Evolutionary conservation across 1,140 invertebrate genomes (phyloP).

Genomic region (Drosophila busckii): DNA sequence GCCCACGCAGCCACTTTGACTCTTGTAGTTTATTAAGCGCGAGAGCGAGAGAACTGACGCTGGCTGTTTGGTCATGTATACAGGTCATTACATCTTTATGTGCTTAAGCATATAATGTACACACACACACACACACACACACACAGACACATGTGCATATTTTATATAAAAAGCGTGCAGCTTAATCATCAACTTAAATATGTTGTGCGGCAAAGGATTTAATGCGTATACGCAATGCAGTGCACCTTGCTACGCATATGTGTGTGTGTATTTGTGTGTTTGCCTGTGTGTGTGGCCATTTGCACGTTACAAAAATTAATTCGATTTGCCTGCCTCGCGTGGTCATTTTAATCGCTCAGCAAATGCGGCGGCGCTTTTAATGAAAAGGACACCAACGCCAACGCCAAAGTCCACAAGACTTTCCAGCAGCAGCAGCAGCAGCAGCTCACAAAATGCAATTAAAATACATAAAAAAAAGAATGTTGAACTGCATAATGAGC

Average conservation of each 20-base stretch:
- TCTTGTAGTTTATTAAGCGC: constrained; percentile 65
- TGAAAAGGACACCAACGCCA: constrained; percentile 48
- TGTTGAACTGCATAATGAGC: constrained; percentile 74
- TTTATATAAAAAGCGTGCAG: constrained; percentile 13
- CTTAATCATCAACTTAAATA: constrained; percentile 77
- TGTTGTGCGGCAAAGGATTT: constrained; percentile 72
- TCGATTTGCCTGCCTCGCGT: constrained; percentile 75
- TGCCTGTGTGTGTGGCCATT: constrained; percentile 49
- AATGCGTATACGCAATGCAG: constrained; percentile 28
- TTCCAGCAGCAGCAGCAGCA: constrained; percentile 24
- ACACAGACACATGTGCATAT: background rate
- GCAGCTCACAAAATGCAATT: constrained; percentile 62
- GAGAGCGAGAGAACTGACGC: constrained; percentile 11
- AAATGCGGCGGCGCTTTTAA: constrained; percentile 63
- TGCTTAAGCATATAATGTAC: constrained; percentile 67
- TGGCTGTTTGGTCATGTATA: constrained; percentile 22
- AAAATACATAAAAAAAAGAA: constrained; percentile 75
- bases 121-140: background rate
- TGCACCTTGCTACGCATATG: constrained; percentile 45
- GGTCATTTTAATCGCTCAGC: constrained; percentile 71
- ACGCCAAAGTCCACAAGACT: background rate
- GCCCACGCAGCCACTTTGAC: constrained; percentile 20
- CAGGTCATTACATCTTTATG: constrained; percentile 70
- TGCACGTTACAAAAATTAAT: constrained; percentile 78
- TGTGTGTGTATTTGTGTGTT: too few species aligned